Percentiles rank a stretch among this genome's conserved stretches.
Conservation (phyloP, 2,797 vertebrate genomes). For the Helostoma temminkii region DNA sequence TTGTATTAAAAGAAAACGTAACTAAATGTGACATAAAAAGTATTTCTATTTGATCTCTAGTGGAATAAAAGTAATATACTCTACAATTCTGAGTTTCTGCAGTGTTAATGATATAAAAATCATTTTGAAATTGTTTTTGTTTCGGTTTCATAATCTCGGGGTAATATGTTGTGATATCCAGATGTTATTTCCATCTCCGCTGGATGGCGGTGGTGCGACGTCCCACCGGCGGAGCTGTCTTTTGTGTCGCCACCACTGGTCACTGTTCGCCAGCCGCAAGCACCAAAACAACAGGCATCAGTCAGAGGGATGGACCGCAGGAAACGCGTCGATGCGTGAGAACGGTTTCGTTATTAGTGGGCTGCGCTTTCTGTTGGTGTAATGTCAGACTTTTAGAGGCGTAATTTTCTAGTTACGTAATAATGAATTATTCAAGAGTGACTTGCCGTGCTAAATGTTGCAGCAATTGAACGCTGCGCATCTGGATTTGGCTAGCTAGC, state of each 20-base stretch:
- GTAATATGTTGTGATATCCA: not conserved
- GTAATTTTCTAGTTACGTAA: not conserved
- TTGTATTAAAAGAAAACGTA: too few species aligned
- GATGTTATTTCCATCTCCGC: constrained; percentile 23
- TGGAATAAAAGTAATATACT: too few species aligned
- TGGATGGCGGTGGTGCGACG: constrained; percentile 54
- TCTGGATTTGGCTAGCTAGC: constrained; percentile 76
- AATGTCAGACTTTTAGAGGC: not conserved
- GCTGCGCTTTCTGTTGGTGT: not conserved
- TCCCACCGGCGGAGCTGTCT: constrained; percentile 22
- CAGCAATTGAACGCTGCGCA: constrained; percentile 67
- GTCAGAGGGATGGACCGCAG: not conserved
- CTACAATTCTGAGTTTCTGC: too few species aligned
- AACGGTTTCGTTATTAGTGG: not conserved
- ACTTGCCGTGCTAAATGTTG: constrained; percentile 15
- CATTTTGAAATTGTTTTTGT: too few species aligned
- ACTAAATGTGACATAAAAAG: too few species aligned
- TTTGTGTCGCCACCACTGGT: constrained; percentile 70
- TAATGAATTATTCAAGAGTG: constrained; percentile 2
- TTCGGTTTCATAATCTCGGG: too few species aligned
- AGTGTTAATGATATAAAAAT: too few species aligned
- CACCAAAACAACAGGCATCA: constrained; percentile 70
- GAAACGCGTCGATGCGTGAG: not conserved
- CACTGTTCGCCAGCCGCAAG: constrained; percentile 40
- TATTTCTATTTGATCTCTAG: too few species aligned